Evolutionary conservation across 64 coral and sea anemone species (phyloP).

Genomic region (Stichodactyla mertensii): DNA sequence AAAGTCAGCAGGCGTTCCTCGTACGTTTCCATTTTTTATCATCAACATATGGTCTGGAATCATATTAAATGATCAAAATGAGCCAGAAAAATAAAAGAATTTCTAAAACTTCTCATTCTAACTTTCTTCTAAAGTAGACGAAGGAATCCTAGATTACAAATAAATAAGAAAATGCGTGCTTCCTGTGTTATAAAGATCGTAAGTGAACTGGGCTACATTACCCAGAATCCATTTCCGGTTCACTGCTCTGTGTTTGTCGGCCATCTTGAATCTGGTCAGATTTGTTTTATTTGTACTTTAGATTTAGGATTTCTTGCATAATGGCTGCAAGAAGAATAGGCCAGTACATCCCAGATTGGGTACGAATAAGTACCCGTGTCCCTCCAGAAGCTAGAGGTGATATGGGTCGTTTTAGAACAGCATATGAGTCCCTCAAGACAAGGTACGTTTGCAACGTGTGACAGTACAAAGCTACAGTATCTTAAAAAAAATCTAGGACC

Average conservation of each 20-base stretch:
- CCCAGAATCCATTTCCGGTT: slow-evolving; percentile 20
- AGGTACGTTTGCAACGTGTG: slow-evolving; percentile 45
- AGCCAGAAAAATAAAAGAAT: too few species aligned
- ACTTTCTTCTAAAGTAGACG: too few species aligned
- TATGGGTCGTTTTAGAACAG: slow-evolving; percentile 66
- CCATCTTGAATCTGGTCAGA: slow-evolving; percentile 58
- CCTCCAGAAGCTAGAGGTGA: slow-evolving; percentile 74
- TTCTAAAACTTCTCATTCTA: too few species aligned
- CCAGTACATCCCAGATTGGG: slow-evolving; percentile 90
- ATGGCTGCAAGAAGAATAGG: slow-evolving; percentile 99
- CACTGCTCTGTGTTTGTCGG: slow-evolving; percentile 11
- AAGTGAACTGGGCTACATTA: neutral
- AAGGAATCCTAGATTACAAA: neutral
- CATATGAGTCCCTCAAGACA: slow-evolving; percentile 77
- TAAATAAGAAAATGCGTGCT: neutral
- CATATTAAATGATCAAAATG: too few species aligned
- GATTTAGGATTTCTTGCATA: slow-evolving; percentile 39
- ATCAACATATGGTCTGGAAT: too few species aligned
- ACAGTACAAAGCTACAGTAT: neutral
- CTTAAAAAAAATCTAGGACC: neutral
- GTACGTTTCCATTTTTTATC: neutral
- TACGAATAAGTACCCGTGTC: slow-evolving; percentile 75
- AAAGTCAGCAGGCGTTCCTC: neutral
- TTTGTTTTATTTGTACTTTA: slow-evolving; percentile 15
- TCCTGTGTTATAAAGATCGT: neutral